Evolutionary conservation across 1,140 invertebrate species (phyloP).

Genomic region (Adoxophyes honmai): DNA sequence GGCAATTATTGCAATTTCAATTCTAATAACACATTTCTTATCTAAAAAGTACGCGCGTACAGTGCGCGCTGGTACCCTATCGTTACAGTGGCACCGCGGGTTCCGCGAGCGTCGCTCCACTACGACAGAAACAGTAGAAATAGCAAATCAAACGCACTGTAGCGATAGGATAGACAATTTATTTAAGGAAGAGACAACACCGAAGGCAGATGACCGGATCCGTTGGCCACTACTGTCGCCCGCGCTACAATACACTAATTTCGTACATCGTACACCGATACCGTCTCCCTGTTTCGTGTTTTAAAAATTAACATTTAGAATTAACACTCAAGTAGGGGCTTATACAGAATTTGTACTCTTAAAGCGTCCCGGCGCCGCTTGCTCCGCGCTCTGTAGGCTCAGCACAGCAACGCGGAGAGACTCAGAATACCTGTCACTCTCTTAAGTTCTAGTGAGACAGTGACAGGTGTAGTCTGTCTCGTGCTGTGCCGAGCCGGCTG

Average conservation of each 20-base stretch:
- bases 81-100: constrained; percentile 58
- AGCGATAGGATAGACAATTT: constrained; percentile 66
- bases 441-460: too few species aligned
- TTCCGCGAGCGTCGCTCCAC: constrained; percentile 29
- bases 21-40: constrained; percentile 73
- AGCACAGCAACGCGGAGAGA: too few species aligned
- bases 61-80: constrained; percentile 59
- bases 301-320: constrained; percentile 65
- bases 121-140: constrained; percentile 44
- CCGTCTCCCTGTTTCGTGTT: constrained; percentile 66
- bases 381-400: too few species aligned
- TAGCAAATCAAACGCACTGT: constrained; percentile 65
- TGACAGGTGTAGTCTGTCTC: too few species aligned
- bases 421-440: too few species aligned
- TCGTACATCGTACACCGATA: constrained; percentile 44
- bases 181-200: constrained; percentile 68
- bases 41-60: constrained; percentile 58
- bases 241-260: constrained; percentile 39
- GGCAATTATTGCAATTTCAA: constrained; percentile 59
- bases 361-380: constrained; percentile 65
- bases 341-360: constrained; percentile 79
- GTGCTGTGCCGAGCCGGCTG: too few species aligned
- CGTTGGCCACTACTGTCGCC: constrained; percentile 45
- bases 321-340: constrained; percentile 73
- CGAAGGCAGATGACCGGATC: constrained; percentile 56